Conservation (phyloP, 2,888 invertebrate genomes). For the Xanthorhoe designata region DNA sequence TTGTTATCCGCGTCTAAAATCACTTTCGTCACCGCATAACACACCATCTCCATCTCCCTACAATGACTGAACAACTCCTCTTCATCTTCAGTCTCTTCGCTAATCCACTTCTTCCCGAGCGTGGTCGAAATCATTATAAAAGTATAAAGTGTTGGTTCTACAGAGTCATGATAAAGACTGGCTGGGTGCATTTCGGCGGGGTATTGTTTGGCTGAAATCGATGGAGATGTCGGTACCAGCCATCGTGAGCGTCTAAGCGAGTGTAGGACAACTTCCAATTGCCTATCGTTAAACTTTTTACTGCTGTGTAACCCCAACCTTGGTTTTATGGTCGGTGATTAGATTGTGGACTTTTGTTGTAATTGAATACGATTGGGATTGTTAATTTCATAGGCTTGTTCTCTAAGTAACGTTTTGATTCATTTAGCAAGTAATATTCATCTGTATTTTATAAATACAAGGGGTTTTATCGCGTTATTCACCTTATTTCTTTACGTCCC, state of each 20-base stretch:
- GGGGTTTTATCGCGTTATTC: no score
- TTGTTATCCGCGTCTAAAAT: constrained; percentile 78
- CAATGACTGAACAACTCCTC: constrained; percentile 80
- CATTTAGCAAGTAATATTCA: no score
- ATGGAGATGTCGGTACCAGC: constrained; percentile 79
- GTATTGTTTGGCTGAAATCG: constrained; percentile 68
- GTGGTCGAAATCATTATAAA: constrained; percentile 62
- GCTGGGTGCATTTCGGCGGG: constrained; percentile 49
- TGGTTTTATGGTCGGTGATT: constrained; percentile 57
- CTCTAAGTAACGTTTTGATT: no score
- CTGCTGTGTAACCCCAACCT: constrained; percentile 71
- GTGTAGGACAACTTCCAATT: constrained; percentile 73
- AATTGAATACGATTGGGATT: constrained; percentile 20
- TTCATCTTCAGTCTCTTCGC: constrained; percentile 80
- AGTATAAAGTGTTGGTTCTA: constrained; percentile 51
- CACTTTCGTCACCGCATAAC: constrained; percentile 76
- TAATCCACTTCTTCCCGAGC: constrained; percentile 82
- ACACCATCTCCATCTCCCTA: constrained; percentile 79
- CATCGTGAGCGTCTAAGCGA: constrained; percentile 48
- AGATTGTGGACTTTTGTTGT: constrained; percentile 31
- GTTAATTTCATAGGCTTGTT: neutral
- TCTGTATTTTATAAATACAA: no score
- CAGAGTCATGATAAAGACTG: constrained; percentile 66
- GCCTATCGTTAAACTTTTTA: constrained; percentile 70
- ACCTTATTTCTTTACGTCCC: no score